These are phyloP conservation scores for Macrosiphum euphorbiae DNA, from an alignment of 2,888 invertebrate species.

Conservation along the genomic window DNA sequence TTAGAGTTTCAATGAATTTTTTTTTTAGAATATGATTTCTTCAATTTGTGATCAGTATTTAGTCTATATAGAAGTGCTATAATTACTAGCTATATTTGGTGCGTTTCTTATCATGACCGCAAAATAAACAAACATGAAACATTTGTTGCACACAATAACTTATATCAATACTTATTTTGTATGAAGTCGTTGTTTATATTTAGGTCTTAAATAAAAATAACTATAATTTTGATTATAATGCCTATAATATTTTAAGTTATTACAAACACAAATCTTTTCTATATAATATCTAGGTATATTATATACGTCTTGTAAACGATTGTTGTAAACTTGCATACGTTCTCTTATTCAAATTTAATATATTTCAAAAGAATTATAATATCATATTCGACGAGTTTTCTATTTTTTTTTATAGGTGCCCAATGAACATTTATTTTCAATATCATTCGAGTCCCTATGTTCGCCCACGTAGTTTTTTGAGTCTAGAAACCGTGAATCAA, in stretches of 20 bases:
- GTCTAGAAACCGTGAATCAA: slow-evolving; percentile 48
- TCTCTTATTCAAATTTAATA: background rate
- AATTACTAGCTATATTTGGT: background rate
- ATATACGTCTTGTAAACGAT: background rate
- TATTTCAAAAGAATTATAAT: background rate
- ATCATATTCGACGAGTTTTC: background rate
- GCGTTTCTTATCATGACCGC: background rate
- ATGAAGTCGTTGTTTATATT: background rate
- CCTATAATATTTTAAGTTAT: background rate
- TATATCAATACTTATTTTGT: background rate
- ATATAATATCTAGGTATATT: background rate
- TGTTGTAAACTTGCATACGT: background rate
- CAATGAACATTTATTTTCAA: background rate
- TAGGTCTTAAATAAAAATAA: background rate
- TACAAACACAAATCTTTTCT: background rate
- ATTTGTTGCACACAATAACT: background rate
- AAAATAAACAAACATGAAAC: background rate
- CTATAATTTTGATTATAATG: background rate
- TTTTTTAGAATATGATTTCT: background rate
- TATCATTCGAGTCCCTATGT: background rate
- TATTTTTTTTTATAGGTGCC: background rate
- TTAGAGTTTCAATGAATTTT: background rate
- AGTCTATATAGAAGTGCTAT: background rate
- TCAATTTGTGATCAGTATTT: background rate
- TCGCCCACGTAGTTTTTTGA: slow-evolving; percentile 6